These are phyloP conservation scores for Poecilus cupreus DNA, from an alignment of 2,888 invertebrate species.

Conservation along the genomic window DNA sequence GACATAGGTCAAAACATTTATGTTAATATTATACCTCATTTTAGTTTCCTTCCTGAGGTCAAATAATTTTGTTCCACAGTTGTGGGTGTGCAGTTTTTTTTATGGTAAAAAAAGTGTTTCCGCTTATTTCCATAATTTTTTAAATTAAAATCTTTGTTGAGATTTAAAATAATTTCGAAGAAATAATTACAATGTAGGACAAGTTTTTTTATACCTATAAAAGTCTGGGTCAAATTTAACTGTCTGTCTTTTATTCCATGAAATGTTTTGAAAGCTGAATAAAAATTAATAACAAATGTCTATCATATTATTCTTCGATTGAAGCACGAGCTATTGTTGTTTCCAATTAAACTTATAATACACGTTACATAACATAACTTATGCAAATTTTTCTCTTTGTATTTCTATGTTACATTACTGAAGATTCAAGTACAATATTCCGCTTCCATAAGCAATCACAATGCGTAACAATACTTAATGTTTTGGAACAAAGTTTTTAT, in stretches of 20 bases:
- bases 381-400: neutral
- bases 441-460: neutral
- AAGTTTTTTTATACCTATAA: neutral
- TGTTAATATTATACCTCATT: neutral
- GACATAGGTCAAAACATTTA: constrained; percentile 5
- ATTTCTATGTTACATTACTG: neutral
- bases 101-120: neutral
- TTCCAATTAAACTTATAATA: constrained; percentile 7
- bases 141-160: no score
- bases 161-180: neutral
- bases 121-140: neutral
- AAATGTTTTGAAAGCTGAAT: neutral
- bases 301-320: constrained; percentile 6
- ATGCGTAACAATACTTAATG: constrained; percentile 15
- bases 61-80: neutral
- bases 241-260: neutral
- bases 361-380: neutral
- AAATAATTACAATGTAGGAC: constrained; percentile 5
- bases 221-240: neutral
- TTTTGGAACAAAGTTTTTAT: constrained; percentile 13
- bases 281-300: constrained; percentile 21
- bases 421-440: neutral
- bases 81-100: neutral
- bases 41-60: no score
- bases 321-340: constrained; percentile 16